These are phyloP conservation scores for Meandrusa payeni DNA, from an alignment of 2,888 invertebrate species.

Conservation along the genomic window DNA sequence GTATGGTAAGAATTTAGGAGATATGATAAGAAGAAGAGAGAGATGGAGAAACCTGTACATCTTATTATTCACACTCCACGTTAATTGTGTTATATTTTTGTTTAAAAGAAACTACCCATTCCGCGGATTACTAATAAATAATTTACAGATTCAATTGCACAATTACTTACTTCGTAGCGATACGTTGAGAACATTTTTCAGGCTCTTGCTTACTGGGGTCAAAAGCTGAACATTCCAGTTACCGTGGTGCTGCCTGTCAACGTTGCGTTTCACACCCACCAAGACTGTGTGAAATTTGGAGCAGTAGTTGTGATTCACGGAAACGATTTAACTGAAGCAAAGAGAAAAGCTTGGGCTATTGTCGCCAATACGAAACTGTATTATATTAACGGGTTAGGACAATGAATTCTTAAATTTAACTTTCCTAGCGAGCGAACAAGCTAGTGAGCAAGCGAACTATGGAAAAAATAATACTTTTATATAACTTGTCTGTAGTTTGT, in stretches of 20 bases:
- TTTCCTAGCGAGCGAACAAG: too few species aligned
- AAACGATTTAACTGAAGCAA: constrained; percentile 88
- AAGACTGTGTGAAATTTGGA: constrained; percentile 87
- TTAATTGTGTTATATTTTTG: too few species aligned
- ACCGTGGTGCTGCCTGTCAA: constrained; percentile 91
- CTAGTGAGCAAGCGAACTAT: too few species aligned
- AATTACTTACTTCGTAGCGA: too few species aligned
- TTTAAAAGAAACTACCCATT: background rate
- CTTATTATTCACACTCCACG: too few species aligned
- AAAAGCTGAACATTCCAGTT: constrained; percentile 82
- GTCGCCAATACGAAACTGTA: constrained; percentile 82
- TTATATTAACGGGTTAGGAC: constrained; percentile 90
- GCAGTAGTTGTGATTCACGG: constrained; percentile 91
- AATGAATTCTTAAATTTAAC: background rate
- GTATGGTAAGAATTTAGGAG: too few species aligned
- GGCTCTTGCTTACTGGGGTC: constrained; percentile 86
- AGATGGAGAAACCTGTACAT: too few species aligned
- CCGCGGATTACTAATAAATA: too few species aligned
- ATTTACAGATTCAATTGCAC: too few species aligned
- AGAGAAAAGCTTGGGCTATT: constrained; percentile 85
- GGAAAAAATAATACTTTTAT: too few species aligned
- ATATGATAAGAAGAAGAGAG: too few species aligned
- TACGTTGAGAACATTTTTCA: constrained; percentile 27
- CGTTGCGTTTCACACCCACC: constrained; percentile 88
- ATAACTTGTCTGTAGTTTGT: background rate